Percentiles rank a stretch among this genome's conserved stretches.
These are phyloP conservation scores for Ceratotherium simum DNA, from an alignment of 2,113 vertebrate genomes.

Conservation along the genomic window DNA sequence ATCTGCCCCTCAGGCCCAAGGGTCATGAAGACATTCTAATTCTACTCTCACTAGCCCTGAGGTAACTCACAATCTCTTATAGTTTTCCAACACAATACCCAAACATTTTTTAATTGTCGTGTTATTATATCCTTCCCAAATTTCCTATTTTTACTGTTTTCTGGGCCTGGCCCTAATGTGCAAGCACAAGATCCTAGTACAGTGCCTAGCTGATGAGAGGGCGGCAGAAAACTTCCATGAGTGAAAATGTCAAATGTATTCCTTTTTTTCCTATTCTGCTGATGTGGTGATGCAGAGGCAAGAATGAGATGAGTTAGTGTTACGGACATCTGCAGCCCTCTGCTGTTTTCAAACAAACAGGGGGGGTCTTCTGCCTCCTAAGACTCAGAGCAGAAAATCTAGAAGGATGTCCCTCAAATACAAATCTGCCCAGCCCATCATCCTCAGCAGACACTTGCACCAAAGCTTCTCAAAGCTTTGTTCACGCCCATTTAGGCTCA, in stretches of 20 bases:
- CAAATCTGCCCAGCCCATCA: background rate
- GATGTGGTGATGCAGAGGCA: background rate
- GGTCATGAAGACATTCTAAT: background rate
- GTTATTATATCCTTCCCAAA: background rate
- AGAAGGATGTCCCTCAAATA: background rate
- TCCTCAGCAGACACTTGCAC: background rate
- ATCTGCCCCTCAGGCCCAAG: background rate
- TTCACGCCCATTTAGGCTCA: background rate
- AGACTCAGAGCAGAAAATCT: background rate
- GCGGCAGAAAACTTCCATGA: background rate
- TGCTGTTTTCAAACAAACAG: slow-evolving; percentile 13
- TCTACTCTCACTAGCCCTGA: background rate
- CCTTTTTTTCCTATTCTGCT: background rate
- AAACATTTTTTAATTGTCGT: background rate
- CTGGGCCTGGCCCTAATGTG: background rate
- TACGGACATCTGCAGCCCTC: background rate
- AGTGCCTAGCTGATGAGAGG: background rate
- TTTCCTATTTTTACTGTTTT: slow-evolving; percentile 3
- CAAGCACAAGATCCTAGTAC: background rate
- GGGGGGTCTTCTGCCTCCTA: background rate
- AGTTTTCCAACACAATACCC: background rate
- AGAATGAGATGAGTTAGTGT: slow-evolving; percentile 12
- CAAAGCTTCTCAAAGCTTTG: background rate
- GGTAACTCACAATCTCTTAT: background rate
- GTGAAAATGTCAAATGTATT: background rate